Conservation (phyloP, 2,797 vertebrate genomes). For the Sebastes flavidus region DNA sequence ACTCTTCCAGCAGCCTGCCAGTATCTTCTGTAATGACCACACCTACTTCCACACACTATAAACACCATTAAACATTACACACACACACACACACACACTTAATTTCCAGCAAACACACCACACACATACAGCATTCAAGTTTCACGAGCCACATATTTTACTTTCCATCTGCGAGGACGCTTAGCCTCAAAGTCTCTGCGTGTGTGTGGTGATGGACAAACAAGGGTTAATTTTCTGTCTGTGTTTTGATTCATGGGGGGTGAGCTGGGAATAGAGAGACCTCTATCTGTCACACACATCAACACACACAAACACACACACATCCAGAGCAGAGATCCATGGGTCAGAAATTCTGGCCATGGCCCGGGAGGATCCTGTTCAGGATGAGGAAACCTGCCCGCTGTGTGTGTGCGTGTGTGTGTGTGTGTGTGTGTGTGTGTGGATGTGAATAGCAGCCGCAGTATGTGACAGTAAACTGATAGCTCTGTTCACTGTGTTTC, state of each 20-base stretch:
- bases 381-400: slow-evolving; percentile 62
- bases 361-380: slow-evolving; percentile 56
- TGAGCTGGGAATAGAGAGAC: slow-evolving; percentile 53
- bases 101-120: slow-evolving; percentile 20
- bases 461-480: slow-evolving; percentile 48
- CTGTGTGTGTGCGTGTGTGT: slow-evolving; percentile 42
- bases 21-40: slow-evolving; percentile 17
- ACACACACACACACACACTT: slow-evolving; percentile 1
- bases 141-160: slow-evolving; percentile 47
- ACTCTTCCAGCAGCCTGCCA: background rate
- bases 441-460: slow-evolving; percentile 23
- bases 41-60: slow-evolving; percentile 32
- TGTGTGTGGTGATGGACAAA: slow-evolving; percentile 15
- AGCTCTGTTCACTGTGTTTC: slow-evolving; percentile 30
- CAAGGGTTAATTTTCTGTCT: slow-evolving; percentile 60
- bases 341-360: slow-evolving; percentile 67
- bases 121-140: slow-evolving; percentile 10
- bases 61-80: slow-evolving; percentile 35
- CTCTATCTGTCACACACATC: slow-evolving; percentile 52
- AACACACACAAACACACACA: background rate
- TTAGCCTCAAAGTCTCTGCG: slow-evolving; percentile 33
- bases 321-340: slow-evolving; percentile 32
- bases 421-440: slow-evolving; percentile 46
- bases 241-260: slow-evolving; percentile 63
- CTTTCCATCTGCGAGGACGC: slow-evolving; percentile 65